phyloP scores from a whole-genome alignment of 2,888 invertebrate genomes.

The Lordiphosa fenestrarum region DNA sequence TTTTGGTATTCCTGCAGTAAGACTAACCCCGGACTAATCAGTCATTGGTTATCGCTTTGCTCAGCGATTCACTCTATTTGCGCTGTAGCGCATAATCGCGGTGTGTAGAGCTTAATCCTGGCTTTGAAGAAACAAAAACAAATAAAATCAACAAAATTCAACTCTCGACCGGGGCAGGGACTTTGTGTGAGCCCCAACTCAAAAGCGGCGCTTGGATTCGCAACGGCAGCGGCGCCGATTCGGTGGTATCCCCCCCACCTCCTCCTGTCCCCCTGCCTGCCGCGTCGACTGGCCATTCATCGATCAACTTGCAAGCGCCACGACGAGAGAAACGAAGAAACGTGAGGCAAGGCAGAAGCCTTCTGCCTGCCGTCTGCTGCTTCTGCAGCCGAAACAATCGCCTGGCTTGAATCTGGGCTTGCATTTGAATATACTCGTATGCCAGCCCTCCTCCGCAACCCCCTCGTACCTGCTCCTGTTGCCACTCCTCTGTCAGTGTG shows the following conservation, averaged over 20 bases:
- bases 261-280: slow-evolving; percentile 2
- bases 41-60: too few relatives aligned
- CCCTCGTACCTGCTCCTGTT: too few relatives aligned
- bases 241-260: slow-evolving; percentile 21
- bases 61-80: too few relatives aligned
- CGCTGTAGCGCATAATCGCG: slow-evolving; percentile 2
- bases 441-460: slow-evolving; percentile 22
- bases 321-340: slow-evolving; percentile 55
- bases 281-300: slow-evolving; percentile 64
- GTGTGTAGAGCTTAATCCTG: slow-evolving; percentile 4
- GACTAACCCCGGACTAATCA: too few relatives aligned
- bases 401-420: slow-evolving; percentile 51
- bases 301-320: slow-evolving; percentile 74
- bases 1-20: too few relatives aligned
- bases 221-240: slow-evolving; percentile 67
- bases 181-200: slow-evolving; percentile 66
- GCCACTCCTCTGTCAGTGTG: slow-evolving; percentile 40
- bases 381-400: slow-evolving; percentile 36
- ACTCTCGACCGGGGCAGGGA: slow-evolving; percentile 10
- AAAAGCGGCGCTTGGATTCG: slow-evolving; percentile 74
- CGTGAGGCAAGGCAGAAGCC: slow-evolving; percentile 46
- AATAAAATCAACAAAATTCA: background rate
- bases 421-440: slow-evolving; percentile 59
- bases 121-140: slow-evolving; percentile 13
- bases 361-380: slow-evolving; percentile 3